A percentile compares a stretch with the other conserved stretches of the same genome.
phyloP scores from a whole-genome alignment of 2,888 invertebrate genomes.

The Latrodectus elegans region DNA sequence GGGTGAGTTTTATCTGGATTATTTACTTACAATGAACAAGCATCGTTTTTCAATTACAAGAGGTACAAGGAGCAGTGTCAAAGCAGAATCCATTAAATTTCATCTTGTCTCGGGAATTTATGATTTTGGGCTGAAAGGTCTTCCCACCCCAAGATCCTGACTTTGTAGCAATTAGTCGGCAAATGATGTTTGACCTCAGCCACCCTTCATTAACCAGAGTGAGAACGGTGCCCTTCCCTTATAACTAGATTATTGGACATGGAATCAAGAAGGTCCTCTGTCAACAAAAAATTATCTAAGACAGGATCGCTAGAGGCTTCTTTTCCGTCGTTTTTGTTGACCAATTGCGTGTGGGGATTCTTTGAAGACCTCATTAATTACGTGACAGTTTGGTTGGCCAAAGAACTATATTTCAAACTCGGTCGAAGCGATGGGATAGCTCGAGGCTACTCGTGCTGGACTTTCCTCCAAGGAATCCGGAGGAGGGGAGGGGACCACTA shows the following conservation, averaged over 20 bases:
- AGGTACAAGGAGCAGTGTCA: conserved; percentile 14
- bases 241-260: conserved; percentile 64
- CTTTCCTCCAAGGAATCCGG: conserved; percentile 37
- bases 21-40: conserved; percentile 63
- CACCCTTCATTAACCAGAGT: conserved; percentile 59
- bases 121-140: conserved; percentile 60
- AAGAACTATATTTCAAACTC: conserved; percentile 57
- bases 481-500: conserved; percentile 22
- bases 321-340: conserved; percentile 7
- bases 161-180: conserved; percentile 67
- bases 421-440: conserved; percentile 16
- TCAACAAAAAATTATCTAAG: conserved; percentile 45
- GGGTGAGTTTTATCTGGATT: conserved; percentile 34
- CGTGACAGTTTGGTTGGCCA: conserved; percentile 55
- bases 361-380: conserved; percentile 68
- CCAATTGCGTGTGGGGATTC: conserved; percentile 63
- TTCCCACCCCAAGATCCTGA: conserved; percentile 31
- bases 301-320: conserved; percentile 54
- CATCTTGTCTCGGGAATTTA: conserved; percentile 62
- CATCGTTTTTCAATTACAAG: conserved; percentile 67
- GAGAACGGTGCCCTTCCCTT: conserved; percentile 67
- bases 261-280: conserved; percentile 54
- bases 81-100: conserved; percentile 53
- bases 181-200: conserved; percentile 61
- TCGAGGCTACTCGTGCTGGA: not conserved